These are phyloP conservation scores for Troides oblongomaculatus DNA, from an alignment of 2,888 invertebrate species.

Conservation along the genomic window DNA sequence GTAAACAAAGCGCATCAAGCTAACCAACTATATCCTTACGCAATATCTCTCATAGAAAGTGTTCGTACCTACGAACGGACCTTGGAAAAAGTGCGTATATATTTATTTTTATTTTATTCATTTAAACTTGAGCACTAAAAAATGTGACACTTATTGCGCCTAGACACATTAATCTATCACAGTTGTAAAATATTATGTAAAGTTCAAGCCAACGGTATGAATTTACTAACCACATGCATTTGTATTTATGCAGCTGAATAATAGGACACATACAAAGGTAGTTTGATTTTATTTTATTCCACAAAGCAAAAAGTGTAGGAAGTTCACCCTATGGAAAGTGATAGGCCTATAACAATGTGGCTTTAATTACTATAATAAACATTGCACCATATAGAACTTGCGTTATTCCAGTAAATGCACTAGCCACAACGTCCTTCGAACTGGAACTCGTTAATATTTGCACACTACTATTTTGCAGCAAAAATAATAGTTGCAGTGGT, in stretches of 20 bases:
- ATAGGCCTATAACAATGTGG: too few relatives aligned
- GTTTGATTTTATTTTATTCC: conserved; percentile 36
- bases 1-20: conserved; percentile 99
- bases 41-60: conserved; percentile 98
- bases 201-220: conserved; percentile 35
- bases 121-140: conserved; percentile 50
- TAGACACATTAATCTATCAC: conserved; percentile 27
- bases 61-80: conserved; percentile 98
- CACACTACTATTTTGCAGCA: too few relatives aligned
- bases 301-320: too few relatives aligned
- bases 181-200: conserved; percentile 16
- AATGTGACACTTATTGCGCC: conserved; percentile 36
- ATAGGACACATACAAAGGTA: conserved; percentile 81
- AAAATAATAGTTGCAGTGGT: too few relatives aligned
- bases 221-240: conserved; percentile 71
- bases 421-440: too few relatives aligned
- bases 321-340: conserved; percentile 14
- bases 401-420: too few relatives aligned
- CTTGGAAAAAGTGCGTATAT: conserved; percentile 91
- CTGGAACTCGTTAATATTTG: too few relatives aligned
- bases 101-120: conserved; percentile 38
- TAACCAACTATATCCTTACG: conserved; percentile 98
- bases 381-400: too few relatives aligned
- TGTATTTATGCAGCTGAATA: conserved; percentile 81
- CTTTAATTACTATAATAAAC: too few relatives aligned